Percentiles rank a stretch among this genome's conserved stretches.
These are phyloP conservation scores for Mizuhopecten yessoensis DNA, from an alignment of 1,140 invertebrate genomes.

Conservation along the genomic window DNA sequence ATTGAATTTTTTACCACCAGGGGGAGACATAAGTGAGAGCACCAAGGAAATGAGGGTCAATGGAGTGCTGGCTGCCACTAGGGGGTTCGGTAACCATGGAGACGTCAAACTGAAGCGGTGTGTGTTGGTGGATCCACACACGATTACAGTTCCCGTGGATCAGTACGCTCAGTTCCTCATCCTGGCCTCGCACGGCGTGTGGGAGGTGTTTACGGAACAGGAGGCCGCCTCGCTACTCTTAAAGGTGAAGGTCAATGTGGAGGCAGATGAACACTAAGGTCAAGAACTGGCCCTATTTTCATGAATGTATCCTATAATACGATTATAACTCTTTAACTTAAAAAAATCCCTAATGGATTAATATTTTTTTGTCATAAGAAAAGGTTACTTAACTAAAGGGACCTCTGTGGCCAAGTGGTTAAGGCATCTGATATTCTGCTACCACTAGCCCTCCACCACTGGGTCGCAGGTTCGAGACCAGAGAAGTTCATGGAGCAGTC, in stretches of 20 bases:
- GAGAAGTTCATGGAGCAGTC: too few relatives aligned
- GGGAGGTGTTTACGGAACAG: constrained; percentile 80
- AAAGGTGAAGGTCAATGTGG: constrained; percentile 69
- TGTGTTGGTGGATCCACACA: constrained; percentile 77
- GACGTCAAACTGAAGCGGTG: constrained; percentile 79
- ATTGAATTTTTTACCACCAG: constrained; percentile 63
- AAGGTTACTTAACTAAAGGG: too few relatives aligned
- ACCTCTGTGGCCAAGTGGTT: too few relatives aligned
- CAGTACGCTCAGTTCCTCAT: constrained; percentile 81
- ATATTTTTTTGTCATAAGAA: too few relatives aligned
- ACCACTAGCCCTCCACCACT: too few relatives aligned
- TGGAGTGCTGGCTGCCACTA: constrained; percentile 79
- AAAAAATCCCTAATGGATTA: too few relatives aligned
- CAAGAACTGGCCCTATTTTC: too few relatives aligned
- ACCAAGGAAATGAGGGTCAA: constrained; percentile 77
- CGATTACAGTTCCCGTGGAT: constrained; percentile 75
- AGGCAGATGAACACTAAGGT: too few relatives aligned
- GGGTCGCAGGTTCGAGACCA: too few relatives aligned
- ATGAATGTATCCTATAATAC: too few relatives aligned
- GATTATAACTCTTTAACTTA: too few relatives aligned
- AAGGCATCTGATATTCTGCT: too few relatives aligned
- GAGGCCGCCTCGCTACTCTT: constrained; percentile 79
- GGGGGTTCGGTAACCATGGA: constrained; percentile 83
- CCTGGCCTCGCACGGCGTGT: constrained; percentile 80
- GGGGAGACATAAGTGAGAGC: constrained; percentile 79